Conservation (phyloP, 2,888 invertebrate genomes). For the Congeria kusceri region DNA sequence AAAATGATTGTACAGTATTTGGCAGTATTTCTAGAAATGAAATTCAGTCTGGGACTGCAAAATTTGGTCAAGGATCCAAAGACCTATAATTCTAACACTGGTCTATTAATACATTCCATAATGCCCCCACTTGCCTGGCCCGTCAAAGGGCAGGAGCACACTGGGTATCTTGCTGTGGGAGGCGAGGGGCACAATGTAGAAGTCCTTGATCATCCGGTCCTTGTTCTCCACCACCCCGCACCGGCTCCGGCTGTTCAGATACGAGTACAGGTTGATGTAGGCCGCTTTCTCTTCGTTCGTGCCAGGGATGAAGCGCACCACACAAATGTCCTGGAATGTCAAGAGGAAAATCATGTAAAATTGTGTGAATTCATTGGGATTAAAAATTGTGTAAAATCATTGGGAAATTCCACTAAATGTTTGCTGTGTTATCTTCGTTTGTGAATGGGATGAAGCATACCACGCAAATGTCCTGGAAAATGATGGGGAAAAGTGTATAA, state of each 20-base stretch:
- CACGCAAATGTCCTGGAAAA: constrained; percentile 90
- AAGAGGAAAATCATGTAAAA: no score
- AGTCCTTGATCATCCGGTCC: constrained; percentile 93
- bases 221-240: constrained; percentile 92
- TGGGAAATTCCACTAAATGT: no score
- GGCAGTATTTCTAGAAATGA: no score
- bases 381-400: no score
- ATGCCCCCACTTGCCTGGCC: constrained; percentile 89
- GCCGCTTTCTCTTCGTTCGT: constrained; percentile 92
- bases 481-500: no score
- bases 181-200: constrained; percentile 95
- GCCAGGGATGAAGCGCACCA: constrained; percentile 92
- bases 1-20: no score
- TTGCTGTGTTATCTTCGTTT: no score
- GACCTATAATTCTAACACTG: no score
- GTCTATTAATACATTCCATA: no score
- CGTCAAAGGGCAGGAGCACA: constrained; percentile 87
- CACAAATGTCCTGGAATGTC: constrained; percentile 89
- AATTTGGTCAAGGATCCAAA: no score
- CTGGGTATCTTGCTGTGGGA: constrained; percentile 90
- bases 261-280: constrained; percentile 94
- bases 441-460: constrained; percentile 92
- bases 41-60: no score
- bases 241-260: constrained; percentile 91
- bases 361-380: no score